Base-by-base conservation (phyloP, 2,888 invertebrate genomes). In the Myopa testacea region DNA sequence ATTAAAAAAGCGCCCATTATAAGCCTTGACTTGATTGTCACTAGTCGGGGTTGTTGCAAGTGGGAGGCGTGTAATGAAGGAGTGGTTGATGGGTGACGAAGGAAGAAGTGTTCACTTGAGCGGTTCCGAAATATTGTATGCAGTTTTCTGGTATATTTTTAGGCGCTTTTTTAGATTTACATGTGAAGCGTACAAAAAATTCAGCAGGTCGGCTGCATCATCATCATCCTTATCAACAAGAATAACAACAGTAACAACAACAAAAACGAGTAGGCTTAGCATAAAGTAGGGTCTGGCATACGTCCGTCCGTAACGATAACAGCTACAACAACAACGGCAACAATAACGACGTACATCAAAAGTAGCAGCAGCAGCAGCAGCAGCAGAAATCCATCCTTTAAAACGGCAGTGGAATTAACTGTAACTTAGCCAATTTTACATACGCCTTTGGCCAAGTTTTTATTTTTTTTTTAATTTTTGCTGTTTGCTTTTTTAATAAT, bases 401-500 rank as follows among this genome's bases (percentile, higher is more conserved):
- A 12, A 58, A 10, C 60, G 71, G 60, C 60, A 55, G 70, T 70
- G 70, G 70, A 37, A 26, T 2, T n/a, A 55, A 16, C 16, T 8
- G 10, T 12, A 55, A 55, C 55, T 55, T 55, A 3, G n/a, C 55
- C 10, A 55, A 55, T 55, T 55, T 55, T n/a, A 40, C 60, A 58
- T 37, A 12, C 60, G 71, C 37, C 34, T 26, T 40, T 37, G 14
- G 70, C 38, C n/a, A 60, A 60, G 58, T 37, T 8, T 45, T 45
- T 10, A 45, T 45, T 45, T 45, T 45, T 26, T 55, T 67, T 67
- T 38, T 67, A 14, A 37, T 37, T 34, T 40, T 37, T 12, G 55
- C 16, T 69, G 52, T 52, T 79, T 81, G 79, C 78, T 81, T 79
- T 77, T 79, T 74, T 74, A 80, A 81, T 80, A 78, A 80, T 81